Conservation (phyloP, 2,888 invertebrate species). For the Thysanoteuthis rhombus region DNA sequence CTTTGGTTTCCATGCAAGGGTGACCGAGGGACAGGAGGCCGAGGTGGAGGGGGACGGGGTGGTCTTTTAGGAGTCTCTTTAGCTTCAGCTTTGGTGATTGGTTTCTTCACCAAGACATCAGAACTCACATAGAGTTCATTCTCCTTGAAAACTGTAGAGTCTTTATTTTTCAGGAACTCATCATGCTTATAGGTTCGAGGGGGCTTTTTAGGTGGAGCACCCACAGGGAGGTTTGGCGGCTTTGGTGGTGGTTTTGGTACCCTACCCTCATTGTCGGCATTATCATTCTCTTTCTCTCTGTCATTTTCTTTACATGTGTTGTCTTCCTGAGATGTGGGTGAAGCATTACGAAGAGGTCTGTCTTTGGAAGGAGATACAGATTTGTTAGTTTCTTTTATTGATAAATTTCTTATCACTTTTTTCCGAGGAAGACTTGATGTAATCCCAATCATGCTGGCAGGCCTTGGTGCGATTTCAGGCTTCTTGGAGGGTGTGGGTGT, state of each 20-base stretch:
- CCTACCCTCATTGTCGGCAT: background rate
- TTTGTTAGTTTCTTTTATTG: background rate
- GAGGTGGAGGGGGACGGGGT: slow-evolving; percentile 31
- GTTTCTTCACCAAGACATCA: background rate
- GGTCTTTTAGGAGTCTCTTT: slow-evolving; percentile 22
- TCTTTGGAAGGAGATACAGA: slow-evolving; percentile 33
- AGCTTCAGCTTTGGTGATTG: background rate
- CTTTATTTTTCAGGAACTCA: slow-evolving; percentile 51
- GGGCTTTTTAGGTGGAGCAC: slow-evolving; percentile 34
- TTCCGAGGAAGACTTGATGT: background rate
- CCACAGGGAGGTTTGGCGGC: background rate
- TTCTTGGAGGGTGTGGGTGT: slow-evolving; percentile 31
- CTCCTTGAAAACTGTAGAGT: background rate
- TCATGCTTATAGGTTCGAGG: slow-evolving; percentile 57
- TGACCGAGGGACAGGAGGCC: background rate
- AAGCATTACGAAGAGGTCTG: background rate
- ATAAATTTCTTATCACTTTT: slow-evolving; percentile 13
- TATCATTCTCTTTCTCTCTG: background rate
- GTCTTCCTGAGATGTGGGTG: slow-evolving; percentile 13
- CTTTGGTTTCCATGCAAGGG: slow-evolving; percentile 25
- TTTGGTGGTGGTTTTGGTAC: background rate
- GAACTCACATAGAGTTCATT: slow-evolving; percentile 19
- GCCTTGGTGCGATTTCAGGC: slow-evolving; percentile 46
- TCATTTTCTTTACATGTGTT: background rate
- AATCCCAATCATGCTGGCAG: slow-evolving; percentile 38